phyloP scores from a whole-genome alignment of 30 jellyfish, hydroid and myxozoan genomes.

The Turritopsis dohrnii region DNA sequence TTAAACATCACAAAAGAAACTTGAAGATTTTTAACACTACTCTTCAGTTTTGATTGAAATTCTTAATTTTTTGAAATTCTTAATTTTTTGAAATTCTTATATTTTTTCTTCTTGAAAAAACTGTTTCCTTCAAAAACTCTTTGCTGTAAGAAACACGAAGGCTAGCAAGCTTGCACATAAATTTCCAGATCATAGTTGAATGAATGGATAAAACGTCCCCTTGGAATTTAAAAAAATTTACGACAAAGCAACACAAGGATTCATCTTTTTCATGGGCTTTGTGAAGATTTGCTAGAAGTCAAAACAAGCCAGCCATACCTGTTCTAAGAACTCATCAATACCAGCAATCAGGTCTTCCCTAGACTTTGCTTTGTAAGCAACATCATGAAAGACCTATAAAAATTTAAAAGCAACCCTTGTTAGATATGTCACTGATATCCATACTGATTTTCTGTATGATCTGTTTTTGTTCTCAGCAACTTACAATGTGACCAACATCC shows the following conservation, averaged over 20 bases:
- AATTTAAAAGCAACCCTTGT: not conserved
- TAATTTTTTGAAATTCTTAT: not conserved
- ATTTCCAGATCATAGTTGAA: too few species aligned
- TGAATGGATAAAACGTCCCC: too few species aligned
- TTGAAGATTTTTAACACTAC: slow-evolving; percentile 1
- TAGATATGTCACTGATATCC: too few species aligned
- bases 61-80: not conserved
- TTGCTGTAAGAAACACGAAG: not conserved
- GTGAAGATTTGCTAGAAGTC: not conserved
- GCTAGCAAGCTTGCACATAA: not conserved
- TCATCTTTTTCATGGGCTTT: not conserved
- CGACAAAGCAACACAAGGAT: too few species aligned
- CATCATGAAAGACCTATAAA: slow-evolving; percentile 87
- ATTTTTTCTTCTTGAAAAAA: not conserved
- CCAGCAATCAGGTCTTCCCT: slow-evolving; percentile 96
- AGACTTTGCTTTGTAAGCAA: slow-evolving; percentile 86
- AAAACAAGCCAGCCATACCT: slow-evolving; percentile 35
- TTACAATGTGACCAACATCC: not conserved
- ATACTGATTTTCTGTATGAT: not conserved
- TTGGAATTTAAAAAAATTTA: too few species aligned
- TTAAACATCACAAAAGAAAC: not conserved
- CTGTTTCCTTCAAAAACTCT: not conserved
- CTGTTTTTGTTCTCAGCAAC: not conserved
- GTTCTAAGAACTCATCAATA: slow-evolving; percentile 90
- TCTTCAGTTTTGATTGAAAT: not conserved